Evolutionary conservation across 1,140 invertebrate genomes (phyloP).

Genomic region (Platyscapa corneri): DNA sequence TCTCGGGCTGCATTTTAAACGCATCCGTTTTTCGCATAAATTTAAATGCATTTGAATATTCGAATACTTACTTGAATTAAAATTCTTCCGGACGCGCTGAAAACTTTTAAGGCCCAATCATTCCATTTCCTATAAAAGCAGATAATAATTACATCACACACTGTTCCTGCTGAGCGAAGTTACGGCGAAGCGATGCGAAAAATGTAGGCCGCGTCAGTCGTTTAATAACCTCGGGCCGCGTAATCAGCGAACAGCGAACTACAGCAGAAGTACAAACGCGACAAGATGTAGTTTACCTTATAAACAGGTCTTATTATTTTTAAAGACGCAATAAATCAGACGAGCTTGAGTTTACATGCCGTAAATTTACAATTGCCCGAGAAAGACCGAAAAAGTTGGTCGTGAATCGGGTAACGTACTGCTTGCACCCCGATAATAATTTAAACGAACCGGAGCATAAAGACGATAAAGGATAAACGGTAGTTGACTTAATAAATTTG

Average conservation of each 20-base stretch:
- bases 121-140: no score
- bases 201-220: no score
- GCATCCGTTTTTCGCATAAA: no score
- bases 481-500: constrained; percentile 47
- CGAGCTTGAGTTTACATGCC: constrained; percentile 46
- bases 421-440: constrained; percentile 45
- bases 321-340: constrained; percentile 60
- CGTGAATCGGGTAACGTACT: constrained; percentile 50
- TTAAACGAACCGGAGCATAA: constrained; percentile 34
- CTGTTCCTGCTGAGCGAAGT: no score
- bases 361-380: constrained; percentile 49
- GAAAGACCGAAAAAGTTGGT: neutral
- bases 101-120: no score
- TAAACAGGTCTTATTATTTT: constrained; percentile 63
- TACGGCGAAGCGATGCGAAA: no score
- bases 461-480: constrained; percentile 44
- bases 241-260: constrained; percentile 54
- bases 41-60: no score
- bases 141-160: no score
- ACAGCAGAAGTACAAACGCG: neutral
- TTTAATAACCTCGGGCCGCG: no score
- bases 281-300: constrained; percentile 58
- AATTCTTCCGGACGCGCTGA: no score
- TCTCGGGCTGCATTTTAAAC: no score
- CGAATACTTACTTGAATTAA: no score